Percentiles rank a stretch among this genome's conserved stretches.
These are phyloP conservation scores for Druceiella hillmani DNA, from an alignment of 2,888 invertebrate genomes.

Conservation along the genomic window DNA sequence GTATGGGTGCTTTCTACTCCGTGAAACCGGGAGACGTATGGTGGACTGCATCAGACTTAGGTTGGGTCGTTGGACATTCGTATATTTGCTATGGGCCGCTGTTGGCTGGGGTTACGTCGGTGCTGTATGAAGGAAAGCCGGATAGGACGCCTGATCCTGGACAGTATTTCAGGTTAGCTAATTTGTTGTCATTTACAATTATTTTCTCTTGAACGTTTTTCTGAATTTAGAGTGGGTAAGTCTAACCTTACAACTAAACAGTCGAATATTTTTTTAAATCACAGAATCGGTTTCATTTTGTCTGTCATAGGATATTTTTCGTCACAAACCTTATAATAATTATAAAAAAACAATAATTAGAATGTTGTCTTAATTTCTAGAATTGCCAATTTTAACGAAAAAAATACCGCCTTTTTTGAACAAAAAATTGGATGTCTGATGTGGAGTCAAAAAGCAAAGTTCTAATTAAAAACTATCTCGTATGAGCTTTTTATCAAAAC, in stretches of 20 bases:
- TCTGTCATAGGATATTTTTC: too few relatives aligned
- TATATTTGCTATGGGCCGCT: constrained; percentile 92
- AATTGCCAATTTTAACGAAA: too few relatives aligned
- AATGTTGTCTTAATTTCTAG: neutral
- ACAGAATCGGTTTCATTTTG: too few relatives aligned
- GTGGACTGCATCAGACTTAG: constrained; percentile 88
- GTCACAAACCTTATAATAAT: too few relatives aligned
- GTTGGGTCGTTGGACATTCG: constrained; percentile 94
- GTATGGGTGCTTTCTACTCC: constrained; percentile 78
- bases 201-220: constrained; percentile 3
- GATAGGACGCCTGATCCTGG: constrained; percentile 91
- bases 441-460: too few relatives aligned
- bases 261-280: too few relatives aligned
- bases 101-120: constrained; percentile 71
- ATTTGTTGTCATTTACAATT: neutral
- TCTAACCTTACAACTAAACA: too few relatives aligned
- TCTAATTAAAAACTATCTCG: too few relatives aligned
- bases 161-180: constrained; percentile 82
- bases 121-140: constrained; percentile 91
- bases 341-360: neutral
- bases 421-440: too few relatives aligned
- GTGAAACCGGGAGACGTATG: constrained; percentile 73
- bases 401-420: too few relatives aligned
- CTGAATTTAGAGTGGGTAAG: too few relatives aligned
- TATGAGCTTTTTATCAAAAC: too few relatives aligned